Base-by-base conservation (phyloP, 35 echinoderm and acorn worm species). In the Nesometra sesokonis region DNA sequence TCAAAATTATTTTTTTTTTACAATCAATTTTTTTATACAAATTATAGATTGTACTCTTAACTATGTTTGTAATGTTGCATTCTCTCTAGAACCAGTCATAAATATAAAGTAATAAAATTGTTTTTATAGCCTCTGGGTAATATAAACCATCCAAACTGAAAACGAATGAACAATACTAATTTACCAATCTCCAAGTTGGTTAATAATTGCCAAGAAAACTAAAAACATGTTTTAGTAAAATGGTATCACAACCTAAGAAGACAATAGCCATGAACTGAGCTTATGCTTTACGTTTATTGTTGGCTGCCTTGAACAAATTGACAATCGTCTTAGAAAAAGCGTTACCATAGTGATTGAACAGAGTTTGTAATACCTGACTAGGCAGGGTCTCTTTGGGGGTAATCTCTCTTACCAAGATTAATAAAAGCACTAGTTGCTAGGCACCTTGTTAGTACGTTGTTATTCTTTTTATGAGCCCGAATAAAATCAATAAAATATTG, bases 401-500 rank as follows among this genome's bases (percentile, higher is more conserved):
- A 67, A 17, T 27, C 21, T 67, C 23, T 5, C 52, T 67, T 67
- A 43, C 21, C 9, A 19, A 35, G n/a, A 83, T 37, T 83, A 83
- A 83, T 83, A 38, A 83, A 83, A 37, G 81, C 34, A 37, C 37
- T 39, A 3, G 81, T 83, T 83, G 34, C 81, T 38, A 38, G 27
- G 81, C 36, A 8, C n/a, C n/a, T 30, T 38, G 23, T 23, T 11
- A 83, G 81, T 30, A 9, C 27, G 9, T 83, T 83, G 81, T 83
- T 37, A 17, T 38, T 83, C 23, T 83, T 35, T 83, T 30, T 83
- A 38, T 39, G 32, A 30, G 32, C 35, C 37, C 23, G 27, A 13
- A 9, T 37, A 23, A 83, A 31, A 83, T 83, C 81, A 83, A 83
- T 83, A 83, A 38, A 83, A 30, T 83, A 38, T 83, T 83, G 81